These are phyloP conservation scores for Poecilobothrus nobilitatus DNA, from an alignment of 2,888 invertebrate genomes.

Conservation along the genomic window DNA sequence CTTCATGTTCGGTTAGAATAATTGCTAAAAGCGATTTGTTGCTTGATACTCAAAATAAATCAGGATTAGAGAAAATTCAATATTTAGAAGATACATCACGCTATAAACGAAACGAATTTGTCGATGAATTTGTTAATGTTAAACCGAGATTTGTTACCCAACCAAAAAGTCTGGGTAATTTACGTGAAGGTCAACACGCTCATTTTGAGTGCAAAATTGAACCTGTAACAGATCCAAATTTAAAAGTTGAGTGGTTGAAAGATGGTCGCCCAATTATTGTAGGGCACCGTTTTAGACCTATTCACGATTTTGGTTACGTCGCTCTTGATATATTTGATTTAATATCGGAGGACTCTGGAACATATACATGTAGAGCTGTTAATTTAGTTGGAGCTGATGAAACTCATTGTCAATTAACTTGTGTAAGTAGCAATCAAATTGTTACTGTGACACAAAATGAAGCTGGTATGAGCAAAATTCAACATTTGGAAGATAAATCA, in stretches of 20 bases:
- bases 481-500: constrained; percentile 76
- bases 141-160: constrained; percentile 78
- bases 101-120: constrained; percentile 70
- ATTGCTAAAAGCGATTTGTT: constrained; percentile 82
- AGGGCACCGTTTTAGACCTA: constrained; percentile 90
- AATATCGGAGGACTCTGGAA: constrained; percentile 90
- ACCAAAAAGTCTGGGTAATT: constrained; percentile 76
- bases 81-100: constrained; percentile 80
- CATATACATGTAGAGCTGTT: constrained; percentile 87
- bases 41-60: constrained; percentile 82
- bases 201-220: constrained; percentile 97
- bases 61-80: constrained; percentile 85
- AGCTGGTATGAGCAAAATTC: constrained; percentile 79
- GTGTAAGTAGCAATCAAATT: constrained; percentile 70
- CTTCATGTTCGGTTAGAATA: constrained; percentile 81
- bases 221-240: constrained; percentile 91
- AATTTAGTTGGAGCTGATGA: constrained; percentile 86
- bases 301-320: constrained; percentile 97
- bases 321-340: constrained; percentile 93
- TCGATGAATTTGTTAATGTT: constrained; percentile 78
- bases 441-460: constrained; percentile 80
- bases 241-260: constrained; percentile 95
- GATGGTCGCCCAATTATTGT: constrained; percentile 89
- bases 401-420: constrained; percentile 62
- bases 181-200: constrained; percentile 83